phyloP scores from a whole-genome alignment of 2,888 invertebrate species.

The Drosophila prostipennis region DNA sequence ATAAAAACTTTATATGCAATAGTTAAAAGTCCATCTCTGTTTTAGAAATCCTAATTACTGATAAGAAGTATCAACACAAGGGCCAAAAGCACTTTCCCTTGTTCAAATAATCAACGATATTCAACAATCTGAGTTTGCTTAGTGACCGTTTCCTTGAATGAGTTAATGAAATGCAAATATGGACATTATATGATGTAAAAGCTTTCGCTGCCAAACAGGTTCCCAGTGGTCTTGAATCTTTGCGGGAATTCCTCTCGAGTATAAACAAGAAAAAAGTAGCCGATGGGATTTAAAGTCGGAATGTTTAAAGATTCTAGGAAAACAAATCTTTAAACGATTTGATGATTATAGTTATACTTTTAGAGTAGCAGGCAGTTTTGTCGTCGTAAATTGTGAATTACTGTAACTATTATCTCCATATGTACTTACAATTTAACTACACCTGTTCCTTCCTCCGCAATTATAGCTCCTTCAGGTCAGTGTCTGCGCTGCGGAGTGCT shows the following conservation, averaged over 20 bases:
- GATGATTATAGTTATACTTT: too few relatives aligned
- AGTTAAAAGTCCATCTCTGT: too few relatives aligned
- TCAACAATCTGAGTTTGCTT: constrained; percentile 1
- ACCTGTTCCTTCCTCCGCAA: constrained; percentile 38
- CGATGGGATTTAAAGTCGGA: not conserved
- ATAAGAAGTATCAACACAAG: not conserved
- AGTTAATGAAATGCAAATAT: constrained; percentile 43
- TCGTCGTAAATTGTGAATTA: too few relatives aligned
- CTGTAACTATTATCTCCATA: too few relatives aligned
- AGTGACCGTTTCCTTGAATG: constrained; percentile 19
- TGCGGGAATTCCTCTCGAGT: not conserved
- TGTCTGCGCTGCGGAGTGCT: constrained; percentile 49
- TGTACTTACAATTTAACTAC: constrained; percentile 70
- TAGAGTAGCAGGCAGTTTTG: too few relatives aligned
- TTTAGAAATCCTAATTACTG: not conserved
- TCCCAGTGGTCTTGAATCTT: constrained; percentile 15
- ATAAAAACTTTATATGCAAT: too few relatives aligned
- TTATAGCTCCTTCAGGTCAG: constrained; percentile 49
- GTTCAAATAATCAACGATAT: constrained; percentile 9
- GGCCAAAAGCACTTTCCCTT: constrained; percentile 14
- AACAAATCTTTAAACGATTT: too few relatives aligned
- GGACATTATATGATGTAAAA: constrained; percentile 16
- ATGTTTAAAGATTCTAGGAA: too few relatives aligned
- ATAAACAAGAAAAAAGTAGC: not conserved
- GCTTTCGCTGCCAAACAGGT: constrained; percentile 32